phyloP scores from a whole-genome alignment of 64 coral and sea anemone genomes.

The Cladopsammia gracilis region DNA sequence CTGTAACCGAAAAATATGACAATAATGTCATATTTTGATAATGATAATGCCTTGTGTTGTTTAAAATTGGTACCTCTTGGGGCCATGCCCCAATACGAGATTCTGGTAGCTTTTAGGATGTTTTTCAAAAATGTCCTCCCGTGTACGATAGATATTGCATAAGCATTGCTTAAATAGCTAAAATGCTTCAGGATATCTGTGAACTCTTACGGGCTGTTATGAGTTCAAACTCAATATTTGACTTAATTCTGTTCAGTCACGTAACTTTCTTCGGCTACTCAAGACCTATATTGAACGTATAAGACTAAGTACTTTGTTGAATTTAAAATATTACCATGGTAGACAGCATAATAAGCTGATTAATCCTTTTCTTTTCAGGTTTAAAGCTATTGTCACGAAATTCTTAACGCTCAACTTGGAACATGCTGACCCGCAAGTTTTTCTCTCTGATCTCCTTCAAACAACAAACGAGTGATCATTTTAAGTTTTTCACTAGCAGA shows the following conservation, averaged over 20 bases:
- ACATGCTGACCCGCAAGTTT: slow-evolving; percentile 72
- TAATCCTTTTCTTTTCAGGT: slow-evolving; percentile 51
- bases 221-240: background rate
- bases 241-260: background rate
- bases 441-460: slow-evolving; percentile 65
- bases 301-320: slow-evolving; percentile 12
- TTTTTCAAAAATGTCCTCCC: too few species aligned
- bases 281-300: background rate
- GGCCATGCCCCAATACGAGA: too few species aligned
- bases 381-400: slow-evolving; percentile 68
- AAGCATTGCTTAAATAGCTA: background rate
- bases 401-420: slow-evolving; percentile 87
- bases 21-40: too few species aligned
- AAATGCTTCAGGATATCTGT: background rate
- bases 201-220: background rate
- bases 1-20: too few species aligned
- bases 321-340: background rate
- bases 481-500: too few species aligned
- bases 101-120: too few species aligned
- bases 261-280: background rate
- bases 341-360: background rate
- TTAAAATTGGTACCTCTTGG: too few species aligned
- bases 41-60: too few species aligned
- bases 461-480: slow-evolving; percentile 31
- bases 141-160: too few species aligned